Base-by-base conservation (phyloP, 2,888 invertebrate species). In the Clusia tigrina region DNA sequence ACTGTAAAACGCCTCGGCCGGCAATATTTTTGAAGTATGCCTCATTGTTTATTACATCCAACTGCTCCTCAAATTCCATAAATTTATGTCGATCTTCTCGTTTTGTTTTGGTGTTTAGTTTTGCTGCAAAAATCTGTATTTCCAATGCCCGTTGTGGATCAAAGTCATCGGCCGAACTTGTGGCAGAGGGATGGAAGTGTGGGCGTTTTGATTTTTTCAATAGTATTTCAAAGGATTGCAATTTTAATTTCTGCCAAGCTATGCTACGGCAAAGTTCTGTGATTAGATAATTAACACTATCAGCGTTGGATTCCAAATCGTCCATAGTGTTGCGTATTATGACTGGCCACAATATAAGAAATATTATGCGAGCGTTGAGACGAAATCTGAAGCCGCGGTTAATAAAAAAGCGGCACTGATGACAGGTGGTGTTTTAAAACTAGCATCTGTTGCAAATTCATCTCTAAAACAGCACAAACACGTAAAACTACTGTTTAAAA, bases 211-310 rank as follows among this genome's bases (percentile, higher is more conserved):
- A 71, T 70, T 77, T 78, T 57, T 76, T 78, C 1, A 79, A 57
- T 32, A 79, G 52, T 48, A 78, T 72, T 65, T 77, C 75, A 67
- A 71, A 79, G 10, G 73, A 69, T 46, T 67, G 63, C 2, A 72
- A 67, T 60, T 74, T 76, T 2, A 78, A 58, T 65, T 72, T 73
- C 3, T 68, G 71, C 48, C 71, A 72, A 73, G 70, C 69, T 25
- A 78, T 56, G 23, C 64, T 62, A 23, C 71, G 68, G 60, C 78
- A 78, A 20, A 79, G 60, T 25, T 72, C 67, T 10, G 63, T 74
- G 54, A 79, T 69, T 32, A 78, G 67, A 63, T 67, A 71, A 65
- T 74, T 71, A n/a, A 78, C 76, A 69, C 78, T 79, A 32, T 73
- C 71, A 3, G 71, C 67, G 52, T 69, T 69, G 2, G 59, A 56